Evolutionary conservation across 2,888 invertebrate species (phyloP).

Genomic region (Caenorhabditis uteleia): DNA sequence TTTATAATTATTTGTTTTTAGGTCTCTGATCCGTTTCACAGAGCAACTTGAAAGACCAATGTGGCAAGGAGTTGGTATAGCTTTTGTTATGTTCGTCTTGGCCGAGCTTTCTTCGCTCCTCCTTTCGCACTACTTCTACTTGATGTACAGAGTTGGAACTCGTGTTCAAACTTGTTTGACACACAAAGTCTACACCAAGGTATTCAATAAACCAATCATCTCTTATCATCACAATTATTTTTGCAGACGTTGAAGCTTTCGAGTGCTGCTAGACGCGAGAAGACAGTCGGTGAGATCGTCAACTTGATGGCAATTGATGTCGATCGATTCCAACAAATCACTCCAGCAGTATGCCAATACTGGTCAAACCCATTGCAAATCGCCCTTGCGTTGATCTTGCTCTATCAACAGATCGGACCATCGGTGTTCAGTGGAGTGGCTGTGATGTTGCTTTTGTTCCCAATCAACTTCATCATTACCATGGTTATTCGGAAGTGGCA

Average conservation of each 20-base stretch:
- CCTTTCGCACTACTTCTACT: constrained; percentile 66
- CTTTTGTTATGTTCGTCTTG: constrained; percentile 59
- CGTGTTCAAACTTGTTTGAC: constrained; percentile 65
- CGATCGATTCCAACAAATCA: constrained; percentile 71
- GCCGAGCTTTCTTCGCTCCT: constrained; percentile 65
- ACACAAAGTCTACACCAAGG: constrained; percentile 70
- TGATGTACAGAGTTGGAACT: constrained; percentile 68
- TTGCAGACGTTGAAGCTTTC: constrained; percentile 71
- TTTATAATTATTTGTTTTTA: no score
- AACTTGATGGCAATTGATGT: constrained; percentile 74
- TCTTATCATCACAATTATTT: no score
- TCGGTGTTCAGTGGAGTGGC: constrained; percentile 92
- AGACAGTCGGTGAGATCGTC: constrained; percentile 74
- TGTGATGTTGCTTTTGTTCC: constrained; percentile 89
- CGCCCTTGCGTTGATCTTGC: constrained; percentile 66
- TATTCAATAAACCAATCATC: no score
- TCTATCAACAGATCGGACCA: constrained; percentile 75
- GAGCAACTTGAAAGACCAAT: constrained; percentile 60
- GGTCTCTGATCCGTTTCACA: constrained; percentile 62
- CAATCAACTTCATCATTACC: constrained; percentile 67
- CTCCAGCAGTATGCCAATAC: constrained; percentile 68
- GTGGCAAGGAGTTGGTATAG: constrained; percentile 65
- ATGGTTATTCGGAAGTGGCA: constrained; percentile 68
- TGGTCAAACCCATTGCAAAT: constrained; percentile 66
- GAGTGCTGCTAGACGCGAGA: constrained; percentile 71